Conservation (phyloP, 2,888 invertebrate genomes). For the Elaeidobius kamerunicus region DNA sequence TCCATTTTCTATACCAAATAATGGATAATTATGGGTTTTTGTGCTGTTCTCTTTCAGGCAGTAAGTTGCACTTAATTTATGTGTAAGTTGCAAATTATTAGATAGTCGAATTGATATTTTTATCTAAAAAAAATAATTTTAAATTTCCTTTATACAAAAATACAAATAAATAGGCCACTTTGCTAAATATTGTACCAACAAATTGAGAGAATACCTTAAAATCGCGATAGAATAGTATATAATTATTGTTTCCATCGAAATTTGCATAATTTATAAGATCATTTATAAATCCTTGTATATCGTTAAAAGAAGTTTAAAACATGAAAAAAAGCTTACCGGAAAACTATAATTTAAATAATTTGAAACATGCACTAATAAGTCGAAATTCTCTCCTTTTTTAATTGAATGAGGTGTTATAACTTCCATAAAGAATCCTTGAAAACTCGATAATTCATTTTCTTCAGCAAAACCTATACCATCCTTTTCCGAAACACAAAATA, state of each 20-base stretch:
- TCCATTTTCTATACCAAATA: constrained; percentile 42
- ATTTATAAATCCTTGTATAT: too few relatives aligned
- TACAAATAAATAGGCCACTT: too few relatives aligned
- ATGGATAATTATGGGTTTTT: constrained; percentile 42
- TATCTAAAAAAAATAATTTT: constrained; percentile 38
- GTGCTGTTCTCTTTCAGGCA: constrained; percentile 44
- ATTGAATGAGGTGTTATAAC: constrained; percentile 65
- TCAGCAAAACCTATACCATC: constrained; percentile 45
- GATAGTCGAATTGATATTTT: constrained; percentile 41
- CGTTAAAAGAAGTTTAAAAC: too few relatives aligned
- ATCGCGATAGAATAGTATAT: too few relatives aligned
- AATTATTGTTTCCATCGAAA: too few relatives aligned
- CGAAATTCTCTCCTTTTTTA: constrained; percentile 62
- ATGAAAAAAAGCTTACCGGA: constrained; percentile 54
- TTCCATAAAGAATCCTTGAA: constrained; percentile 75
- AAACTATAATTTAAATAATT: constrained; percentile 69
- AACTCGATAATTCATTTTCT: constrained; percentile 50
- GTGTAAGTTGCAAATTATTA: constrained; percentile 38
- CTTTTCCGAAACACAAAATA: constrained; percentile 54
- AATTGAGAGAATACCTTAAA: too few relatives aligned
- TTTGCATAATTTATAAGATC: too few relatives aligned
- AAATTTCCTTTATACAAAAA: too few relatives aligned
- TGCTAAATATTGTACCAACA: too few relatives aligned
- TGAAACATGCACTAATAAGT: constrained; percentile 65
- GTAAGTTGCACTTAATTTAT: constrained; percentile 38